Conservation (phyloP, 1,140 invertebrate species). For the Drosophila seguyi region DNA sequence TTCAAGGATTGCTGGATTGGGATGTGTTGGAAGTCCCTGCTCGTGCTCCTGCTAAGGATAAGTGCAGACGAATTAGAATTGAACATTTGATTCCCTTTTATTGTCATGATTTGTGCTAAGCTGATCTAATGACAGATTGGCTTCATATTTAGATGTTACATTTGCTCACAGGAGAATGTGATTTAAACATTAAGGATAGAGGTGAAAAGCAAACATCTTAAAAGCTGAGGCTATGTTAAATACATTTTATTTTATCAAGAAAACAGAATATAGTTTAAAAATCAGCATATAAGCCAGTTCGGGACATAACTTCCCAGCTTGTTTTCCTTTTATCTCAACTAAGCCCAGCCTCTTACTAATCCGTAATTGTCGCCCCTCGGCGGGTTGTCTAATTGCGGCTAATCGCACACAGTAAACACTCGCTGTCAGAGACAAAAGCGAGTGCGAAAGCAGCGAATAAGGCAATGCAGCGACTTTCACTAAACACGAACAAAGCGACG, state of each 20-base stretch:
- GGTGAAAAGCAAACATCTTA: no score
- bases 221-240: no score
- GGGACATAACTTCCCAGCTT: not conserved
- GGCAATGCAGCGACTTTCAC: conserved; percentile 29
- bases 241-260: no score
- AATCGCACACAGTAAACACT: conserved; percentile 53
- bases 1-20: no score
- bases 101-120: conserved; percentile 11
- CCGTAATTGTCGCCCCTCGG: conserved; percentile 42
- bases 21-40: not conserved
- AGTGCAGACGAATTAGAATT: conserved; percentile 22
- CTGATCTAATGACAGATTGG: not conserved
- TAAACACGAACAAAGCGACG: conserved; percentile 15
- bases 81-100: conserved; percentile 23
- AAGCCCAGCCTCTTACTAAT: not conserved
- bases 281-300: not conserved
- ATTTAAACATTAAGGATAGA: no score
- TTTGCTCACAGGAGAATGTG: no score
- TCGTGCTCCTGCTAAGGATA: not conserved
- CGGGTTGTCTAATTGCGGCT: conserved; percentile 59
- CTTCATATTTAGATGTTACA: not conserved
- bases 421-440: not conserved
- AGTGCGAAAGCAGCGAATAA: conserved; percentile 16
- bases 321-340: not conserved
- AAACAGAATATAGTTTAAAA: not conserved